A percentile compares a stretch with the other conserved stretches of the same genome.
These are phyloP conservation scores for Drosophila macrospina DNA, from an alignment of 2,888 invertebrate genomes.

Conservation along the genomic window DNA sequence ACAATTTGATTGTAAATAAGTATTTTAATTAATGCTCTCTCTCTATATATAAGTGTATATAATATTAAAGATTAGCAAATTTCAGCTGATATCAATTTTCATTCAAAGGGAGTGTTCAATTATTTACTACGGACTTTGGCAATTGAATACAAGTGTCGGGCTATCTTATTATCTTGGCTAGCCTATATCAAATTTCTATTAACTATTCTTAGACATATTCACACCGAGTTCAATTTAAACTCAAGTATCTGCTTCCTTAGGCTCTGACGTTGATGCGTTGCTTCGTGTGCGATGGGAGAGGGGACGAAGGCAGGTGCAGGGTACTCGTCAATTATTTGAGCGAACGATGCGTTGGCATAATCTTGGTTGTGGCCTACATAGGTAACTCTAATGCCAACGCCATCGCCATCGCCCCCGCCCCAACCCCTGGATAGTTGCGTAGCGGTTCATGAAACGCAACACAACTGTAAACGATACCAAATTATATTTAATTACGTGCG, in stretches of 20 bases:
- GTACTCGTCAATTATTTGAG: slow-evolving; percentile 59
- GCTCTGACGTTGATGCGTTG: slow-evolving; percentile 1
- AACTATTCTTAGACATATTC: slow-evolving; percentile 21
- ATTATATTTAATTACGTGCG: slow-evolving; percentile 84
- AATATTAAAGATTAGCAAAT: slow-evolving; percentile 6
- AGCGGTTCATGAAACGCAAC: slow-evolving; percentile 25
- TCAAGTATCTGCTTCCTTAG: slow-evolving; percentile 31
- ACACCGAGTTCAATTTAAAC: slow-evolving; percentile 7
- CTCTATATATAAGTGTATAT: too few relatives aligned
- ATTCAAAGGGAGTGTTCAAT: too few relatives aligned
- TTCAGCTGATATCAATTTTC: neutral
- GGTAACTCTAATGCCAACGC: too few relatives aligned
- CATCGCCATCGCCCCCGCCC: neutral
- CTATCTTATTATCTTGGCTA: slow-evolving; percentile 13
- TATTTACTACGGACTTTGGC: neutral
- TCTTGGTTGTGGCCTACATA: slow-evolving; percentile 52
- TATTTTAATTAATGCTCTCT: too few relatives aligned
- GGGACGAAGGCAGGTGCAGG: neutral
- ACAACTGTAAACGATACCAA: slow-evolving; percentile 81
- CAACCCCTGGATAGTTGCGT: slow-evolving; percentile 9
- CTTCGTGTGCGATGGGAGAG: neutral
- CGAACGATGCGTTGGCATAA: slow-evolving; percentile 57
- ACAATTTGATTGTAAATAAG: too few relatives aligned
- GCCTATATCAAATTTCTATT: neutral
- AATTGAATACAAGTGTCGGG: slow-evolving; percentile 5